Conservation (phyloP, 2,888 invertebrate genomes). For the Cephalotes varians region DNA sequence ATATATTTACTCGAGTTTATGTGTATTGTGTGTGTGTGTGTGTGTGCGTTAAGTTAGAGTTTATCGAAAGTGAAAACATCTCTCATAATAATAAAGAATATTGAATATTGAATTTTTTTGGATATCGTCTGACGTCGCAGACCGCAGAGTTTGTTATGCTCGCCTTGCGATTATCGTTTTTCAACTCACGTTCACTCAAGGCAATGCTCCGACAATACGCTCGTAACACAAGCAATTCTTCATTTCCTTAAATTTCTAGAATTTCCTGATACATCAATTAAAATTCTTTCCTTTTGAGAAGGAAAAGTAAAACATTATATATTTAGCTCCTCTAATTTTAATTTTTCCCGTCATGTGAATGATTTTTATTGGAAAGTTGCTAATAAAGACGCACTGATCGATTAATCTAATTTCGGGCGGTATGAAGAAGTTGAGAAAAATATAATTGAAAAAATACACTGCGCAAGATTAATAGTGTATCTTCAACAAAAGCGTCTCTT, state of each 20-base stretch:
- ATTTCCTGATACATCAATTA: background rate
- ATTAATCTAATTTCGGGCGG: background rate
- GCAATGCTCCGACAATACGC: background rate
- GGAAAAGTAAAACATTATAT: background rate
- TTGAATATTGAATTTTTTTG: constrained; percentile 2
- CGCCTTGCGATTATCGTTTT: constrained; percentile 19
- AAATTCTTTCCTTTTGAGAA: background rate
- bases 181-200: background rate
- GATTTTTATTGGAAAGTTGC: background rate
- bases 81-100: background rate
- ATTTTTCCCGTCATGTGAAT: background rate
- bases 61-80: constrained; percentile 23
- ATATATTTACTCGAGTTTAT: background rate
- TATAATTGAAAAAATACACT: constrained; percentile 5
- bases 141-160: constrained; percentile 19
- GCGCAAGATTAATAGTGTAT: constrained; percentile 22
- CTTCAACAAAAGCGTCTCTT: constrained; percentile 13
- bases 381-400: background rate
- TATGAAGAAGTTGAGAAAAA: constrained; percentile 12
- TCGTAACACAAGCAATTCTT: background rate
- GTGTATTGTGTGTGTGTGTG: too few relatives aligned
- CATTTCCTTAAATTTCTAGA: background rate
- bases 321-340: background rate
- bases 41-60: background rate
- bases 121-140: background rate